phyloP scores from a whole-genome alignment of 2,888 invertebrate genomes.

The Cataglyphis altisquamis region DNA sequence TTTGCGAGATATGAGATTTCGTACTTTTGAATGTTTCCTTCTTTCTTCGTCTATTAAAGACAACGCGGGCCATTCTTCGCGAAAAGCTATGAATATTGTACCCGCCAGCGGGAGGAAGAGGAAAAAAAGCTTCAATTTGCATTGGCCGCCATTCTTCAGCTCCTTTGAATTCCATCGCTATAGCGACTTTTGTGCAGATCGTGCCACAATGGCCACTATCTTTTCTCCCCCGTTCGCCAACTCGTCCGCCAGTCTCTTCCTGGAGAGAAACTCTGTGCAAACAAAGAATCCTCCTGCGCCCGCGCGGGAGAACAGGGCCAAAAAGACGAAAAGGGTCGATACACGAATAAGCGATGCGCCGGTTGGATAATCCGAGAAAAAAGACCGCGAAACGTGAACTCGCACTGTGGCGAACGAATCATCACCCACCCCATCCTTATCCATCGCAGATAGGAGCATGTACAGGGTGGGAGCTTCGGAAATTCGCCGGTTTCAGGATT shows the following conservation, averaged over 20 bases:
- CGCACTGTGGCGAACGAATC: constrained; percentile 75
- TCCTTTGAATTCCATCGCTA: constrained; percentile 84
- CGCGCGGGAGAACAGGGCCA: constrained; percentile 80
- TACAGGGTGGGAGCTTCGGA: constrained; percentile 63
- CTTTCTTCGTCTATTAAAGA: constrained; percentile 6
- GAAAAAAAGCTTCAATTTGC: constrained; percentile 80
- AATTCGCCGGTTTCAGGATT: constrained; percentile 58
- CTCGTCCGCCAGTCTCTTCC: constrained; percentile 74
- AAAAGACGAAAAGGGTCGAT: constrained; percentile 83
- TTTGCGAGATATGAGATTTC: neutral
- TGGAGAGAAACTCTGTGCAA: constrained; percentile 84
- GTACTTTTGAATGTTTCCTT: neutral
- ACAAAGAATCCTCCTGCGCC: constrained; percentile 85
- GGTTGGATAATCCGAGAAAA: constrained; percentile 85
- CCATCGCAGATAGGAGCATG: constrained; percentile 61
- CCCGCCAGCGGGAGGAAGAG: constrained; percentile 55
- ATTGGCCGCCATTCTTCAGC: constrained; percentile 83
- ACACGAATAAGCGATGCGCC: constrained; percentile 86
- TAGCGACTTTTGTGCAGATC: constrained; percentile 85
- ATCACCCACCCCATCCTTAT: constrained; percentile 63
- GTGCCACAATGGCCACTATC: constrained; percentile 84
- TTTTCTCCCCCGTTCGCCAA: constrained; percentile 71
- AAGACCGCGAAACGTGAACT: constrained; percentile 82
- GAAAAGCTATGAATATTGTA: constrained; percentile 65
- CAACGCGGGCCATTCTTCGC: constrained; percentile 46